These are phyloP conservation scores for Tupaia tana DNA, from an alignment of 2,113 vertebrate genomes.

Conservation along the genomic window DNA sequence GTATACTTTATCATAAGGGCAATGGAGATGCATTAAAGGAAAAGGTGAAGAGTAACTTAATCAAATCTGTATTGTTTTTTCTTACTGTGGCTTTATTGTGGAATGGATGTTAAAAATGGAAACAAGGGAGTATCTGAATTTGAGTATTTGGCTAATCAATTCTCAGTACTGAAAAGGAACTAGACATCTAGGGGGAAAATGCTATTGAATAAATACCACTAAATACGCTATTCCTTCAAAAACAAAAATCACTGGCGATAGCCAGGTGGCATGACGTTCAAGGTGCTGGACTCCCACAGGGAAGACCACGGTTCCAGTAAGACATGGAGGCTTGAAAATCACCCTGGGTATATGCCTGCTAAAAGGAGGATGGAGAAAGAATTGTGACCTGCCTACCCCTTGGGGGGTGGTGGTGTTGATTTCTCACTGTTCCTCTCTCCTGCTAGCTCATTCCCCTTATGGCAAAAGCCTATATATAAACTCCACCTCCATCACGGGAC, in stretches of 20 bases:
- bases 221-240: constrained; percentile 10
- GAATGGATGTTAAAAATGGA: neutral
- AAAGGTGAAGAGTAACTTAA: neutral
- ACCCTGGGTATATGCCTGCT: too few relatives aligned
- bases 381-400: too few relatives aligned
- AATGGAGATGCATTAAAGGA: neutral
- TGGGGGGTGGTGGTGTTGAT: too few relatives aligned
- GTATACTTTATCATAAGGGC: neutral
- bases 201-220: neutral
- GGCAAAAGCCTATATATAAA: too few relatives aligned
- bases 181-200: neutral
- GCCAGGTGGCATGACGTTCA: too few relatives aligned
- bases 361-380: too few relatives aligned
- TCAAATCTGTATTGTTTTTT: neutral
- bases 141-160: neutral
- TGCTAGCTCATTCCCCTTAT: too few relatives aligned
- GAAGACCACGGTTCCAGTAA: too few relatives aligned
- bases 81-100: neutral
- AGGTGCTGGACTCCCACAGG: too few relatives aligned
- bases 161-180: constrained; percentile 23
- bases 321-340: too few relatives aligned
- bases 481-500: neutral
- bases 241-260: neutral
- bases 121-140: neutral
- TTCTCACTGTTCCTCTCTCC: too few relatives aligned